Evolutionary conservation across 2,888 invertebrate species (phyloP), one percentile per base, ranked within the genome.

Genomic region (Dicranocentrus wangi): DNA sequence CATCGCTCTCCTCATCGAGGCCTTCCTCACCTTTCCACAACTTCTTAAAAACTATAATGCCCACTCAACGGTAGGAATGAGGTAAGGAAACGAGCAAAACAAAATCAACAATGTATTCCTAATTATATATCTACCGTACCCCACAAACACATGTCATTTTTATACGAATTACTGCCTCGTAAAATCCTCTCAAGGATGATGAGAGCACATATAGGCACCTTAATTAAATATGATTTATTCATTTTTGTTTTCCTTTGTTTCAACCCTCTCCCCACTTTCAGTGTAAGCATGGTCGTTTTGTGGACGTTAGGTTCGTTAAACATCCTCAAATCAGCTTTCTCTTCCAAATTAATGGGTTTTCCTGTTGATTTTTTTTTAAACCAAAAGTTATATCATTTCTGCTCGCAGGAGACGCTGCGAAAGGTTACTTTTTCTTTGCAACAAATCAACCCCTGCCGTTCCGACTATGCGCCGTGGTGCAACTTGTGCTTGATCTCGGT

Each of bases 21-120:
- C 84, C 2, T 23, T 28, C 0, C 42, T 80, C 1, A 71, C 60
- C 2, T 2, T 84, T 13, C 85, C 85, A 0, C 83, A 84, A 27
- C 61, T 85, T 3, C 15, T 75, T 2, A 78, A 53, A 15, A 84
- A 85, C 63, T 76, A 63, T 27, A 25, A 53, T 17, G 66, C 63
- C 5, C 13, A 68, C n/a, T 81, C 84, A 0, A 82, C 82, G 2
- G 32, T 63, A 19, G 85, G 85, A 47, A 83, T 85, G 82, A 85
- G 68, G 85, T 82, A 81, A 61, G 61, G 13, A 10, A 17, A 28
- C 21, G 42, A 39, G 39, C n/a, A 61, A 61, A 5, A n/a, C 2
- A 5, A 61, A 61, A 5, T 27, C 19, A 7, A 1, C n/a, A 28
- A n/a, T 28, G 3, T 1, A 61, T 1, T 39, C 7, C 39, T 8